Percentiles rank a stretch among this genome's conserved stretches.
Evolutionary conservation across 2,113 vertebrate genomes (phyloP).

Genomic region (Phyllostomus hastatus): DNA sequence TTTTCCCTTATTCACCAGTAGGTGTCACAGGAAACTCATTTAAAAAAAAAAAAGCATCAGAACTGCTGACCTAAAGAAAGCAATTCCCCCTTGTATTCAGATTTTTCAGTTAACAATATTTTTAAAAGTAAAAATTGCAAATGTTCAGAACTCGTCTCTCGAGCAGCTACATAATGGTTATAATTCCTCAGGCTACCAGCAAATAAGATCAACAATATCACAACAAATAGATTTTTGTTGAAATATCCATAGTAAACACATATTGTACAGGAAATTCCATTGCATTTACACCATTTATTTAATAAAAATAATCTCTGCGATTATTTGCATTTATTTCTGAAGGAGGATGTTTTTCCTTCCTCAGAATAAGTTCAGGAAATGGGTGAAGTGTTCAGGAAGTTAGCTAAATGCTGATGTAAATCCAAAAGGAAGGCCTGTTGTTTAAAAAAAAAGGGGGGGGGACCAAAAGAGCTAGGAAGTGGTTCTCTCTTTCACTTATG

Average conservation of each 20-base stretch:
- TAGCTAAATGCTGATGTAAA: constrained; percentile 77
- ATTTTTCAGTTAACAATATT: constrained; percentile 9
- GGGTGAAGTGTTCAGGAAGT: constrained; percentile 80
- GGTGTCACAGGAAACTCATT: constrained; percentile 72
- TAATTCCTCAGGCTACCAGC: background rate
- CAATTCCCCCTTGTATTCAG: constrained; percentile 6
- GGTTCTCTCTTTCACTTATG: constrained; percentile 49
- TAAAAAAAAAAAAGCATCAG: background rate
- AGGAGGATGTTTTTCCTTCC: constrained; percentile 80
- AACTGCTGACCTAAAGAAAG: background rate
- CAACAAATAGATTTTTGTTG: constrained; percentile 36
- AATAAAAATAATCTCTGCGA: constrained; percentile 69
- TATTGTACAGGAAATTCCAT: constrained; percentile 61
- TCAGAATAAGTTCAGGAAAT: constrained; percentile 81
- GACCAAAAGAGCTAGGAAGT: constrained; percentile 41
- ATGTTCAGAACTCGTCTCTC: background rate
- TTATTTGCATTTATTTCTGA: constrained; percentile 75
- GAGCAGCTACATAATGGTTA: background rate
- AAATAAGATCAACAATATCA: background rate
- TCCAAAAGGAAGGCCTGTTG: constrained; percentile 72
- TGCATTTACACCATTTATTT: constrained; percentile 62
- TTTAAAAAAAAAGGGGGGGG: constrained; percentile 51
- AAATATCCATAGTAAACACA: constrained; percentile 33
- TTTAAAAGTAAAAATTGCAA: background rate
- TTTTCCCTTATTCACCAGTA: constrained; percentile 66